Percentiles rank a stretch among this genome's conserved stretches.
Evolutionary conservation across 2,113 vertebrate species (phyloP).

Genomic region (Aphyosemion australe): DNA sequence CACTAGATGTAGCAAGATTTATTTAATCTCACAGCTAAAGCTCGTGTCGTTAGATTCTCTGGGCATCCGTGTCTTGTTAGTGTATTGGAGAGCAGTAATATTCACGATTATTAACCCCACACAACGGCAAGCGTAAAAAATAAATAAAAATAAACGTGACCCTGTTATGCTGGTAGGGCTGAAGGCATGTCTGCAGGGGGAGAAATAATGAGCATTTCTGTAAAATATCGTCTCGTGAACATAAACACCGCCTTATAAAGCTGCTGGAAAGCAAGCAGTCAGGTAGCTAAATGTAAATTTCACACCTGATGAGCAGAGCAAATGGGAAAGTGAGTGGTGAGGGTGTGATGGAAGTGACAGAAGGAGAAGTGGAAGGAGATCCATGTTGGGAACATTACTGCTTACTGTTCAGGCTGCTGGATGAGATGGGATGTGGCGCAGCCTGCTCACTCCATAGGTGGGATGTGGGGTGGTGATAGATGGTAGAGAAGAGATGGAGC

Average conservation of each 20-base stretch:
- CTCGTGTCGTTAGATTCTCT: not conserved
- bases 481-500: constrained; percentile 55
- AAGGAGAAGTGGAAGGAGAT: constrained; percentile 19
- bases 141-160: constrained; percentile 14
- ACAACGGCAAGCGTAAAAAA: constrained; percentile 14
- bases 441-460: constrained; percentile 54
- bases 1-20: not conserved
- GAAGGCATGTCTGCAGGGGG: constrained; percentile 32
- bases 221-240: constrained; percentile 5
- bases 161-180: constrained; percentile 32
- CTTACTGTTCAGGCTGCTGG: constrained; percentile 35
- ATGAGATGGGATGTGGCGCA: constrained; percentile 31
- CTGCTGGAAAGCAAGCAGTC: constrained; percentile 18
- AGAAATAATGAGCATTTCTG: constrained; percentile 52
- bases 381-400: constrained; percentile 19
- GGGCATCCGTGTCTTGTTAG: constrained; percentile 8
- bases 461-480: constrained; percentile 60
- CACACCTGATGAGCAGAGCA: constrained; percentile 41
- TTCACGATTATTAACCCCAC: constrained; percentile 1
- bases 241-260: constrained; percentile 26
- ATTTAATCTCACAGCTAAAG: constrained; percentile 14
- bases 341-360: constrained; percentile 14
- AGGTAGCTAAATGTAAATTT: constrained; percentile 39
- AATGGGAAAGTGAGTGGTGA: constrained; percentile 29
- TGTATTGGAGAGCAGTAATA: constrained; percentile 8